A percentile compares a stretch with the other conserved stretches of the same genome.
Conservation (phyloP, 2,888 invertebrate genomes). For the Brachycybe producta region DNA sequence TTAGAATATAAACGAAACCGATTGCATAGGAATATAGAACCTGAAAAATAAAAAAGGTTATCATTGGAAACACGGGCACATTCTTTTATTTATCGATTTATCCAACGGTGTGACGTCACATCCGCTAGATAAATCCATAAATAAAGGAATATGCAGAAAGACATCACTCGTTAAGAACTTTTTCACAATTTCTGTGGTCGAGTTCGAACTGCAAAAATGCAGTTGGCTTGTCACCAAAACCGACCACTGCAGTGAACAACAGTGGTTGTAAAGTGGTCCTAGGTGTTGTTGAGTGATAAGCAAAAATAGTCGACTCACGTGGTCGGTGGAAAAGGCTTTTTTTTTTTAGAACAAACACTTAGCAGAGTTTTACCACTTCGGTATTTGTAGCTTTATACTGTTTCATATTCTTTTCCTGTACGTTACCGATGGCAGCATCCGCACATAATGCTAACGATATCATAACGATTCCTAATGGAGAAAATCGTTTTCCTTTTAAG, state of each 20-base stretch:
- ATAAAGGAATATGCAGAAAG: too few relatives aligned
- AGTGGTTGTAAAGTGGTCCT: too few relatives aligned
- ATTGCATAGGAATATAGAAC: constrained; percentile 79
- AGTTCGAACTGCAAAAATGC: too few relatives aligned
- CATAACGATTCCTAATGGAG: constrained; percentile 35
- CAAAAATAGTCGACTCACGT: too few relatives aligned
- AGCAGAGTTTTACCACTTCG: constrained; percentile 59
- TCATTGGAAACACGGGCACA: background rate
- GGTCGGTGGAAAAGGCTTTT: too few relatives aligned
- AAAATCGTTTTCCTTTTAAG: constrained; percentile 4
- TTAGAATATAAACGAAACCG: constrained; percentile 66
- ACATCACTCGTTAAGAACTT: too few relatives aligned
- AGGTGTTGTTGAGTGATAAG: too few relatives aligned
- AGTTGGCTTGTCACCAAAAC: too few relatives aligned
- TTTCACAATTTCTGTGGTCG: too few relatives aligned
- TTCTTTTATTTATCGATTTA: background rate
- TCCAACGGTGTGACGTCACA: background rate
- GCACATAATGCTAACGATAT: constrained; percentile 70
- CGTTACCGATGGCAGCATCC: constrained; percentile 91
- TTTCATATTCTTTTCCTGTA: constrained; percentile 91
- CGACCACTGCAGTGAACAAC: too few relatives aligned
- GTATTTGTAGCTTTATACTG: constrained; percentile 66
- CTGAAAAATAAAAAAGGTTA: constrained; percentile 23
- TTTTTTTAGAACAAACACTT: too few relatives aligned
- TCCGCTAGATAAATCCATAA: too few relatives aligned